phyloP scores from a whole-genome alignment of 1,140 invertebrate genomes.

The Pogonognathellus flavescens region DNA sequence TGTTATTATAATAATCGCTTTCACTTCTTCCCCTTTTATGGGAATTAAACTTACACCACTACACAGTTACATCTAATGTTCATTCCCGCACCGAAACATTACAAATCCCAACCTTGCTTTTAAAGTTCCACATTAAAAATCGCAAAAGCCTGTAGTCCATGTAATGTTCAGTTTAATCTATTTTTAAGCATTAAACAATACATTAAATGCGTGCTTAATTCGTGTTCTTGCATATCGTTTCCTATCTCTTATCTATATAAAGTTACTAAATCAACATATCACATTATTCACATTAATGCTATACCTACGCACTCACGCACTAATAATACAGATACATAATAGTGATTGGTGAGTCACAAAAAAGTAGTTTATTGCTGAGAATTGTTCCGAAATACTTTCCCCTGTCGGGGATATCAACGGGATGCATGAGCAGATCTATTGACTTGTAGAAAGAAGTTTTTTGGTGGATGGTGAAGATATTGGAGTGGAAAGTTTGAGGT shows the following conservation, averaged over 20 bases:
- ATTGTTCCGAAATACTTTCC: constrained; percentile 22
- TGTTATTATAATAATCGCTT: constrained; percentile 42
- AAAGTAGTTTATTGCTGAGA: constrained; percentile 13
- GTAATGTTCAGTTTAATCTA: too few species aligned
- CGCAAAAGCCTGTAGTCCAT: too few species aligned
- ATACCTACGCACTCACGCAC: too few species aligned
- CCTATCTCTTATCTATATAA: too few species aligned
- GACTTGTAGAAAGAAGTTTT: constrained; percentile 33
- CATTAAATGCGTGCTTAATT: too few species aligned
- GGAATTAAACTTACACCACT: constrained; percentile 13
- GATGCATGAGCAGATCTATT: constrained; percentile 48
- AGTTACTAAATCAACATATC: too few species aligned
- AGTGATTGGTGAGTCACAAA: neutral
- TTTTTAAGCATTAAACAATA: too few species aligned
- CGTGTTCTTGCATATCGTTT: too few species aligned
- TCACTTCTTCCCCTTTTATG: constrained; percentile 13
- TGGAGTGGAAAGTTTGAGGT: constrained; percentile 63
- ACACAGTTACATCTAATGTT: neutral
- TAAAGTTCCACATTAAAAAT: neutral
- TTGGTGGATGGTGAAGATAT: constrained; percentile 50
- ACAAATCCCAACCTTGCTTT: neutral
- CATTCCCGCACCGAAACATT: neutral
- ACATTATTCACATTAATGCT: too few species aligned
- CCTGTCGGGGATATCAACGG: constrained; percentile 27
- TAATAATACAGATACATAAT: too few species aligned